Evolutionary conservation across 2,888 invertebrate genomes (phyloP), one percentile per base, ranked within the genome.

Genomic region (Lymantria dispar): DNA sequence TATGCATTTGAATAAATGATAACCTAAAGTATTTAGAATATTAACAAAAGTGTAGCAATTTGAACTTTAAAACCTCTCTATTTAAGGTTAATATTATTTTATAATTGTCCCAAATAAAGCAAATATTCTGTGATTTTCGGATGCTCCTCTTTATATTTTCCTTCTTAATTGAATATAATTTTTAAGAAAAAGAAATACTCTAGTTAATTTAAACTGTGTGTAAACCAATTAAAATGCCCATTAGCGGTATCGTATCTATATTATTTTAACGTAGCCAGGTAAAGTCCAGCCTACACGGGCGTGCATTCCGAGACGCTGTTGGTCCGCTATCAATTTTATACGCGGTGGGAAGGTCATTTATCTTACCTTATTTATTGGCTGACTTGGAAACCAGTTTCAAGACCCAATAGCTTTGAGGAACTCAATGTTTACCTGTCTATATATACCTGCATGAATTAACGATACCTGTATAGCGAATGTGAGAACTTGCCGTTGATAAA

Each of bases 361-460:
- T 90, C 90, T 90, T 89, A 64, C 77, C 82, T 89, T 90, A 90
- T 91, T 91, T 91, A 91, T 90, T 88, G 76, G 72, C 80, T 82
- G 83, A 85, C 85, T 87, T 75, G 58, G 76, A 85, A 91, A 90
- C 90, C 90, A 76, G 90, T 90, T 78, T 71, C 50, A 76, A 72
- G 76, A 78, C 78, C 72, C 76, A 82, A 74, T 75, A 77, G 76
- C 78, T 78, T 75, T 78, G 77, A 80, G 74, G 71, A 72, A 70
- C 76, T 73, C 70, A 64, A 68, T 68, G 77, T 79, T 75, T 80
- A 81, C 77, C 80, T 72, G 72, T 73, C 74, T 76, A 78, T 80
- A 74, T 85, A 77, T 76, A 73, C 67, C 22, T 22, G 22, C 22
- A 22, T 46, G 52, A 54, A 56, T 14, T 40, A 67, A 69, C 54